Conservation (phyloP, 30 jellyfish, hydroid and myxozoan genomes). For the Pelagia noctiluca region DNA sequence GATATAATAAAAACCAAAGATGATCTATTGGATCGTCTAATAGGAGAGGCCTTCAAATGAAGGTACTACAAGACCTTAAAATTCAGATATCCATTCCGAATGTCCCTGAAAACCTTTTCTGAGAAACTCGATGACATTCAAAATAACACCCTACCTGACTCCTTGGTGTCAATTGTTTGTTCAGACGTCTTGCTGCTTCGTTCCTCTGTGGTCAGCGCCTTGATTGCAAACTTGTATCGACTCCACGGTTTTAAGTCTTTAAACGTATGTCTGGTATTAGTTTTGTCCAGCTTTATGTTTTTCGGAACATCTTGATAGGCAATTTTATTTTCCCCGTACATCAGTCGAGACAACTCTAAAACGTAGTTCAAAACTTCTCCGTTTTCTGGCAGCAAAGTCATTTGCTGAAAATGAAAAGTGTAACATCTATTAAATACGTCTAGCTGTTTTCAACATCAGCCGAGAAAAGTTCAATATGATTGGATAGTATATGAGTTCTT, state of each 20-base stretch:
- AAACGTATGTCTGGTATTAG: slow-evolving; percentile 1
- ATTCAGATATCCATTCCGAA: no score
- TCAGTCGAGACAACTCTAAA: background rate
- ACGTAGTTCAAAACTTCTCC: slow-evolving; percentile 36
- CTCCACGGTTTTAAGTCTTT: slow-evolving; percentile 56
- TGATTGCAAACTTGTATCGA: slow-evolving; percentile 4
- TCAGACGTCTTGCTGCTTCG: background rate
- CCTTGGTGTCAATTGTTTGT: slow-evolving; percentile 10
- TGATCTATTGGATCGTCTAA: no score
- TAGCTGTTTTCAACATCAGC: background rate
- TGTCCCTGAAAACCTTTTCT: no score
- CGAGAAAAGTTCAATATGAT: background rate
- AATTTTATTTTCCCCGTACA: slow-evolving; percentile 16
- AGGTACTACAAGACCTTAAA: no score
- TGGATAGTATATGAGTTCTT: background rate
- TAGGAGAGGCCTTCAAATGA: no score
- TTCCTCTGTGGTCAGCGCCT: slow-evolving; percentile 5
- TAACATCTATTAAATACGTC: background rate
- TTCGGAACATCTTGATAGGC: background rate
- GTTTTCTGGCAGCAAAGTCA: slow-evolving; percentile 14
- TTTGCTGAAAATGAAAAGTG: slow-evolving; percentile 14
- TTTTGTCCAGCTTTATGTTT: background rate
- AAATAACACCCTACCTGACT: slow-evolving; percentile 36
- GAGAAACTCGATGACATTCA: no score
- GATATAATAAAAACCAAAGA: no score